Conservation (phyloP, 2,113 vertebrate species). For the Ceyx cyanopectus region DNA sequence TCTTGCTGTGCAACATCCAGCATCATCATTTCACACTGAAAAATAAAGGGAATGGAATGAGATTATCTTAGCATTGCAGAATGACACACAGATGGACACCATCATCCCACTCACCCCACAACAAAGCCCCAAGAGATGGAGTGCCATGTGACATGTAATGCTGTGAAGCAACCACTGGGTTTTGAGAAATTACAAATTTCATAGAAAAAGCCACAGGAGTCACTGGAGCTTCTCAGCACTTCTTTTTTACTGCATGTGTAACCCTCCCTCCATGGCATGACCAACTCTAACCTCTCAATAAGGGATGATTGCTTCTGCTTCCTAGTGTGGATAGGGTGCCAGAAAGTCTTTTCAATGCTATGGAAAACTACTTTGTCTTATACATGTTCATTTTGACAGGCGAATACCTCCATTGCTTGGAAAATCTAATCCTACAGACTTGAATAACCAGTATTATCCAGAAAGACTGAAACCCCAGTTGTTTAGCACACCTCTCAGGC, state of each 20-base stretch:
- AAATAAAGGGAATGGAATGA: not conserved
- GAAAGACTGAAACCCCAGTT: not conserved
- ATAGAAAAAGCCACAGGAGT: constrained; percentile 6
- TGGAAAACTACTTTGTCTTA: not conserved
- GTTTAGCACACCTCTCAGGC: not conserved
- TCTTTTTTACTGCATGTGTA: not conserved
- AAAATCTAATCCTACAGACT: not conserved
- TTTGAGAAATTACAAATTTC: not conserved
- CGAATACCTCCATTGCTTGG: not conserved
- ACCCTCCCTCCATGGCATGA: not conserved
- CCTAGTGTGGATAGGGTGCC: not conserved
- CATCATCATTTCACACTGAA: constrained; percentile 92
- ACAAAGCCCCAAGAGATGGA: not conserved
- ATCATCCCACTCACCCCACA: not conserved
- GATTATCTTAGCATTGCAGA: not conserved
- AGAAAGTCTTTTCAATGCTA: not conserved
- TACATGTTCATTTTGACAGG: not conserved
- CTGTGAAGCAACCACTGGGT: not conserved
- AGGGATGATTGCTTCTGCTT: not conserved
- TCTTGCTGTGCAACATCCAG: constrained; percentile 76
- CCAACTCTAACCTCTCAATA: not conserved
- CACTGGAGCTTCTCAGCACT: not conserved
- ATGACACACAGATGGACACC: not conserved
- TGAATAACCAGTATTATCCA: not conserved
- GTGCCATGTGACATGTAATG: not conserved